phyloP scores from a whole-genome alignment of 1,140 invertebrate genomes.

The Drosophila watanabei region DNA sequence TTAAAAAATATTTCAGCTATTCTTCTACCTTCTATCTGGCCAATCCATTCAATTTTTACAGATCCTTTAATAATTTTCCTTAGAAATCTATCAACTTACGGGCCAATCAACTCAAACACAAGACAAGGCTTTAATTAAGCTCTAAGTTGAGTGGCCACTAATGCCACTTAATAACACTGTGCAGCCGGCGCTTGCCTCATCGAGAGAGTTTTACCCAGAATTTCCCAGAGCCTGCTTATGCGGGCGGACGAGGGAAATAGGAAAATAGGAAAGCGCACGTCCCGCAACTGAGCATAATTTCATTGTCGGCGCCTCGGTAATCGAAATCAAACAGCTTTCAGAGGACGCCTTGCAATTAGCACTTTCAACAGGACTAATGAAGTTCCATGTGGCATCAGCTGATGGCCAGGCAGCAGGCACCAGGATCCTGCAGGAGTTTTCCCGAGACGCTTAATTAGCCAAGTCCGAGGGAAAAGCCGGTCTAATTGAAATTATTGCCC shows the following conservation, averaged over 20 bases:
- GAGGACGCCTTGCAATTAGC: constrained; percentile 54
- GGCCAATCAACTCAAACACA: constrained; percentile 6
- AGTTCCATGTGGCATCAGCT: constrained; percentile 9
- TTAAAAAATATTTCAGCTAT: no score
- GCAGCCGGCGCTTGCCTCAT: neutral
- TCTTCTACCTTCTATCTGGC: no score
- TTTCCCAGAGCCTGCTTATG: constrained; percentile 58
- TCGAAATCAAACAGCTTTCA: constrained; percentile 44
- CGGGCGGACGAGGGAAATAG: constrained; percentile 20
- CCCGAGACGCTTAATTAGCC: constrained; percentile 64
- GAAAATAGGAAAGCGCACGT: constrained; percentile 24
- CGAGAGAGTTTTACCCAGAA: neutral
- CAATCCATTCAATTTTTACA: no score
- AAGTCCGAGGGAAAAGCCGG: constrained; percentile 35
- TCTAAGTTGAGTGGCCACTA: constrained; percentile 17
- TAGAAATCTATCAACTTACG: no score
- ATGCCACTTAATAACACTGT: constrained; percentile 45
- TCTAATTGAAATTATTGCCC: constrained; percentile 70
- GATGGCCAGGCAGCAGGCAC: neutral
- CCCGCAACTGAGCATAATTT: constrained; percentile 59
- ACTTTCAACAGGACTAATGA: constrained; percentile 43
- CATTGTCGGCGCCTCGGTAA: constrained; percentile 57
- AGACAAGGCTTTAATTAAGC: constrained; percentile 31
- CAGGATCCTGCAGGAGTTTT: constrained; percentile 32
- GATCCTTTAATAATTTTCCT: no score